These are phyloP conservation scores for Myotis planiceps DNA, from an alignment of 2,797 vertebrate species.

Conservation along the genomic window DNA sequence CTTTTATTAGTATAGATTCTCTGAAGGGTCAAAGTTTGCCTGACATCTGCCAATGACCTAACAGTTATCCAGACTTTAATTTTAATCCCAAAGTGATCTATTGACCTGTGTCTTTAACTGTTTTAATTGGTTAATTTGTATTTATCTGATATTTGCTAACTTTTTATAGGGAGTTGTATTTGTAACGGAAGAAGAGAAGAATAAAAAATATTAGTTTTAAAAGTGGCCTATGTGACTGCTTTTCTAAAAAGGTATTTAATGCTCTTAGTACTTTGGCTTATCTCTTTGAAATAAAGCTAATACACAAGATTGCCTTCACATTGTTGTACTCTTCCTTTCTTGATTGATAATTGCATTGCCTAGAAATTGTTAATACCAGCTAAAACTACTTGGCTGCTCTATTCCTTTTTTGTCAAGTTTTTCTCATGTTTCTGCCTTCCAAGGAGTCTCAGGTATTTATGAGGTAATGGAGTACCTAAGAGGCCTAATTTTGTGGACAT, in stretches of 20 bases:
- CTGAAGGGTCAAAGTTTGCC: slow-evolving; percentile 34
- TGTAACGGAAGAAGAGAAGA: slow-evolving; percentile 84
- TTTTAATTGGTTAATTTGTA: slow-evolving; percentile 81
- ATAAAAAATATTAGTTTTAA: slow-evolving; percentile 84
- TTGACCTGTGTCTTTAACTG: slow-evolving; percentile 81
- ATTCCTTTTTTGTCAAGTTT: slow-evolving; percentile 75
- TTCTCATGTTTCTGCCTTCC: slow-evolving; percentile 72
- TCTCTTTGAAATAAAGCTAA: slow-evolving; percentile 82
- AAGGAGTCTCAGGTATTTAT: slow-evolving; percentile 74
- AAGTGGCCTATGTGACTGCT: slow-evolving; percentile 84
- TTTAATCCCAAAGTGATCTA: slow-evolving; percentile 69
- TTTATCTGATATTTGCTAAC: slow-evolving; percentile 81
- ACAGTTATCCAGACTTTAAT: slow-evolving; percentile 58
- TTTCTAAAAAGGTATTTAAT: slow-evolving; percentile 85
- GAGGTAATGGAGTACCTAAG: slow-evolving; percentile 76
- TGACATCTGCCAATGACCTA: slow-evolving; percentile 45
- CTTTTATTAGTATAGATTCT: neutral
- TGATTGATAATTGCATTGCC: slow-evolving; percentile 74
- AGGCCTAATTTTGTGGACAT: slow-evolving; percentile 76
- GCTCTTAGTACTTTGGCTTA: slow-evolving; percentile 82
- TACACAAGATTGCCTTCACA: slow-evolving; percentile 77
- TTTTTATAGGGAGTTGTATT: slow-evolving; percentile 85
- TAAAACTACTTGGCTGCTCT: slow-evolving; percentile 81
- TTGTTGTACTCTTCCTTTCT: slow-evolving; percentile 76
- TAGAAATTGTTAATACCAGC: slow-evolving; percentile 79